Evolutionary conservation across 2,888 invertebrate genomes (phyloP), one percentile per base, ranked within the genome.

Genomic region (Drosophila bunnanda): DNA sequence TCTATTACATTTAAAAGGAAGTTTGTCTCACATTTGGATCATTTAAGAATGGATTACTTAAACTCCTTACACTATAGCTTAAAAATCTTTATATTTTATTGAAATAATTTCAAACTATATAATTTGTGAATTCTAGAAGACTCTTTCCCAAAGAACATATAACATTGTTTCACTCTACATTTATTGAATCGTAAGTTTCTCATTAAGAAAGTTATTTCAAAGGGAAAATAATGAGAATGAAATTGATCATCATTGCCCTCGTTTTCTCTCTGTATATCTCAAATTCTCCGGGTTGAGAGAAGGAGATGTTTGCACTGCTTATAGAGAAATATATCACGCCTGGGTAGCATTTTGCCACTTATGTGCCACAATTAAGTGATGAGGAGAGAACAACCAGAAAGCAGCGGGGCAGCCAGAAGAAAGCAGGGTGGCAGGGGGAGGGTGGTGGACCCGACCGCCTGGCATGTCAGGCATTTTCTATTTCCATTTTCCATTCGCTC

Each of bases 401-500:
- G 43, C 25, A 55, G 39, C 54, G 54, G 32, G 67, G 67, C 25
- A 7, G 36, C 39, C 3, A 28, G n/a, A 15, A 34, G 64, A 44
- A 34, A 13, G 20, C 25, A 28, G 30, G 13, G 38, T n/a, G n/a
- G n/a, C n/a, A n/a, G 25, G 25, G 2, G 25, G 25, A 4, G 25
- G 32, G 57, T 4, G 41, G 56, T 4, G 44, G 57, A 34, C 17
- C 28, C 54, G 30, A 38, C 36, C 54, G 58, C 58, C 57, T 59
- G 62, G 64, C 64, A 64, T 64, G 65, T 65, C 44, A 44, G 56
- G 65, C 74, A 66, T 75, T 68, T 75, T 76, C 65, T 79, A 75
- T 81, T 81, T 83, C 84, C 87, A 75, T 77, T 83, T 69, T 67
- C 67, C 58, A 60, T 53, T 76, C 75, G 67, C 66, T 82, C 69